A percentile compares a stretch with the other conserved stretches of the same genome.
Evolutionary conservation across 2,113 vertebrate genomes (phyloP).

Genomic region (Psammodynastes pulverulentus): DNA sequence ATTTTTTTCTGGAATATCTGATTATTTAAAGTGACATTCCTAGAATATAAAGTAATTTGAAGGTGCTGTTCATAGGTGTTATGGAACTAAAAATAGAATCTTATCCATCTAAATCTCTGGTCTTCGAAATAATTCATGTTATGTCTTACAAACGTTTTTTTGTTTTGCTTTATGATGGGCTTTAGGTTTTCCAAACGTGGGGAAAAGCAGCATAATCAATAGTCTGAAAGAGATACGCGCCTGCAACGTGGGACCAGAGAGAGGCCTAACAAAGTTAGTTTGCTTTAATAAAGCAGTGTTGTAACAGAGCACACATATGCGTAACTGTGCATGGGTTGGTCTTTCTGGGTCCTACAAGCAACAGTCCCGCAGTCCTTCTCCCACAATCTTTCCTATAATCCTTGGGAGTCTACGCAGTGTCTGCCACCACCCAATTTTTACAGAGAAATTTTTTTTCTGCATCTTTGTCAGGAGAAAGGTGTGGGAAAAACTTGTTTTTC

Average conservation of each 20-base stretch:
- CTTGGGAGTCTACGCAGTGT: neutral
- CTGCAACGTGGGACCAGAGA: constrained; percentile 78
- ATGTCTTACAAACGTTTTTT: neutral
- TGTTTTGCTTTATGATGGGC: neutral
- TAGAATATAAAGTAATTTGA: neutral
- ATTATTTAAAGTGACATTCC: neutral
- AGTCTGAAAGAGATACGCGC: constrained; percentile 79
- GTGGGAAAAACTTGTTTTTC: neutral
- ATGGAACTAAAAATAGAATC: neutral
- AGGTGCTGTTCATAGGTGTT: neutral
- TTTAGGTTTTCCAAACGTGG: constrained; percentile 92
- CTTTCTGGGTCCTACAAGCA: neutral
- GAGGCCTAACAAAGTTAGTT: constrained; percentile 88
- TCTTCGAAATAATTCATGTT: neutral
- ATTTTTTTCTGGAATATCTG: neutral
- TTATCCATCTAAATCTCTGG: neutral
- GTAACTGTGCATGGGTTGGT: neutral
- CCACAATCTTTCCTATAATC: neutral
- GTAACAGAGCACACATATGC: neutral
- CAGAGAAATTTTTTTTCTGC: neutral
- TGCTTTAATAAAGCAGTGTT: constrained; percentile 12
- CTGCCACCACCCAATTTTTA: neutral
- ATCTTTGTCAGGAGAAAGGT: neutral
- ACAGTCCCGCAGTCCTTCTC: neutral
- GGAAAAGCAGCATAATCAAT: constrained; percentile 98